Conservation (phyloP, 2,113 vertebrate species). For the Cichladusa arquata region DNA sequence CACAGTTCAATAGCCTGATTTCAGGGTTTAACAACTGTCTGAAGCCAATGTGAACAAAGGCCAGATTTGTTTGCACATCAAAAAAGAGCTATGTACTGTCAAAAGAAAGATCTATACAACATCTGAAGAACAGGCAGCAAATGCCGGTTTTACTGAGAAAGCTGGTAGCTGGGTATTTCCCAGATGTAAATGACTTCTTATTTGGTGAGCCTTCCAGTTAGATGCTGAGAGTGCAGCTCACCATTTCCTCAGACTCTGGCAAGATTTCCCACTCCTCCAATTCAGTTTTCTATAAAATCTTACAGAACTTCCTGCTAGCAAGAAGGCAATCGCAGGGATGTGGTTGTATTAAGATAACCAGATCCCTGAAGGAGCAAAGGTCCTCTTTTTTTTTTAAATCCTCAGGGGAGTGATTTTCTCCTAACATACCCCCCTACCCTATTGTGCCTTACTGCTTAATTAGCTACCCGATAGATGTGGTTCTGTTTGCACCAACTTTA, state of each 20-base stretch:
- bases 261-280: neutral
- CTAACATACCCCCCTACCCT: neutral
- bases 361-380: constrained; percentile 46
- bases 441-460: constrained; percentile 70
- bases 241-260: constrained; percentile 5
- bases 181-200: neutral
- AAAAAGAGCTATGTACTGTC: neutral
- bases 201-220: neutral
- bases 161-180: neutral
- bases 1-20: neutral
- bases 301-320: constrained; percentile 41
- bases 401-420: constrained; percentile 62
- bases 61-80: neutral
- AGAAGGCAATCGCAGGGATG: neutral
- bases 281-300: constrained; percentile 25
- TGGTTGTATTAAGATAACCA: constrained; percentile 46
- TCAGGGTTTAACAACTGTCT: neutral
- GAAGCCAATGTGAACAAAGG: neutral
- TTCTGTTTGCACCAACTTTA: constrained; percentile 72
- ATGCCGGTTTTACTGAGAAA: neutral
- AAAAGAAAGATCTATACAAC: neutral
- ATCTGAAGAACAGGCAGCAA: neutral
- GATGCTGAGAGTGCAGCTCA: neutral
- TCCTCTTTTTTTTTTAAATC: constrained; percentile 14
- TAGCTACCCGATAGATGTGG: constrained; percentile 62